Percentiles rank a stretch among this genome's conserved stretches.
Evolutionary conservation across 2,797 vertebrate genomes (phyloP).

Genomic region (Clarias platycephalus): DNA sequence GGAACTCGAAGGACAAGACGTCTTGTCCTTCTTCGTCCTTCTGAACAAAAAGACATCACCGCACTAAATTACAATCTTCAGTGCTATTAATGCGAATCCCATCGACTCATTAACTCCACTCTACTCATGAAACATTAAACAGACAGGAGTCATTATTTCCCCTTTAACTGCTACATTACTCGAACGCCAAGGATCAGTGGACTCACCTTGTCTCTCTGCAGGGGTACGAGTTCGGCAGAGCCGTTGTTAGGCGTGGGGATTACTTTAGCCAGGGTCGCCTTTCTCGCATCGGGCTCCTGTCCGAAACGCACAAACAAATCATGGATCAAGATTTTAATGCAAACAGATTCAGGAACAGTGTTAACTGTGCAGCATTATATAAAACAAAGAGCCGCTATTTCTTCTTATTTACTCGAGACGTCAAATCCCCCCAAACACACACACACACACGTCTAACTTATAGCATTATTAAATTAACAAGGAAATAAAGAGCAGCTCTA

Average conservation of each 20-base stretch:
- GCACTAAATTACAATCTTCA: background rate
- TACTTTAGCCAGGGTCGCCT: constrained; percentile 88
- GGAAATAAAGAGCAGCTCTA: background rate
- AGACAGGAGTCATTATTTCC: background rate
- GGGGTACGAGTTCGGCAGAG: constrained; percentile 85
- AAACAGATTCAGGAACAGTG: background rate
- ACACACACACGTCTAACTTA: background rate
- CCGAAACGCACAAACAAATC: constrained; percentile 21
- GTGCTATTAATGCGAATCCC: background rate
- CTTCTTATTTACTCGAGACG: background rate
- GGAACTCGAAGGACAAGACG: constrained; percentile 89
- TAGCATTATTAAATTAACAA: background rate
- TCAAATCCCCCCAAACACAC: background rate
- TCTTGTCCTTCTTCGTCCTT: constrained; percentile 83
- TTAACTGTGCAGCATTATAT: background rate
- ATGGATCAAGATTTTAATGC: background rate
- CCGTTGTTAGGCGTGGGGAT: constrained; percentile 95
- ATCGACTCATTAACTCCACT: background rate
- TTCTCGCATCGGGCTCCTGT: constrained; percentile 84
- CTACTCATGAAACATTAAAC: background rate
- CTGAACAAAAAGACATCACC: background rate
- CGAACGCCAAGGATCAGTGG: background rate
- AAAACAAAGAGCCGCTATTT: background rate
- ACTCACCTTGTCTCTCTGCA: constrained; percentile 87
- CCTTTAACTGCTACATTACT: background rate